Evolutionary conservation across 2,113 vertebrate species (phyloP).

Genomic region (Herpetotheres cachinnans): DNA sequence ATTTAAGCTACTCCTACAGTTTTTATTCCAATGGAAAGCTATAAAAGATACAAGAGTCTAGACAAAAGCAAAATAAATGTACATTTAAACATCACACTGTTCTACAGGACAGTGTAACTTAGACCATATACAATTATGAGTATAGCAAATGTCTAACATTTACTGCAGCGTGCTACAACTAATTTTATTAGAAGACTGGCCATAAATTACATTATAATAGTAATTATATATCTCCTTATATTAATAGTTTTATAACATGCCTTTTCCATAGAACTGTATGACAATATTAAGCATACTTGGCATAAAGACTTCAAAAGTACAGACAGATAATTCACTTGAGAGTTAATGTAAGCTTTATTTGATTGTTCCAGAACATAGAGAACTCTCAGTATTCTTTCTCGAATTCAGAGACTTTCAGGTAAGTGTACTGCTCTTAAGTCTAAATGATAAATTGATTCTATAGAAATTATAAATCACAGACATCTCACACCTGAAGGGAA

Average conservation of each 20-base stretch:
- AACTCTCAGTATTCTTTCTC: background rate
- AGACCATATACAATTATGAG: background rate
- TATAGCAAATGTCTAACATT: background rate
- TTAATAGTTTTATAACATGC: background rate
- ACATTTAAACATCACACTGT: background rate
- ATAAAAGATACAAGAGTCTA: background rate
- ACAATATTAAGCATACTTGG: background rate
- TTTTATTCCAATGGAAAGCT: constrained; percentile 7
- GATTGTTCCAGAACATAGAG: background rate
- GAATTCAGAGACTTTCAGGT: background rate
- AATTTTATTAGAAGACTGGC: background rate
- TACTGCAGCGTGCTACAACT: background rate
- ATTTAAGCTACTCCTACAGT: background rate
- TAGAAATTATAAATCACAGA: background rate
- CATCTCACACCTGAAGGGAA: background rate
- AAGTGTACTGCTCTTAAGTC: background rate
- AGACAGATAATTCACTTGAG: background rate
- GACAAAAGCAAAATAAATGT: constrained; percentile 17
- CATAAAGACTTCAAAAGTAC: background rate
- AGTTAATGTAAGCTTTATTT: background rate
- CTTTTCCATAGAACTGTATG: background rate
- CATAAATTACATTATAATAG: background rate
- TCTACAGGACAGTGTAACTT: background rate
- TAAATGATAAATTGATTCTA: background rate
- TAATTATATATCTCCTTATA: background rate